Percentiles rank a stretch among this genome's conserved stretches.
These are phyloP conservation scores for Agrotis segetum DNA, from an alignment of 2,888 invertebrate genomes.

Conservation along the genomic window DNA sequence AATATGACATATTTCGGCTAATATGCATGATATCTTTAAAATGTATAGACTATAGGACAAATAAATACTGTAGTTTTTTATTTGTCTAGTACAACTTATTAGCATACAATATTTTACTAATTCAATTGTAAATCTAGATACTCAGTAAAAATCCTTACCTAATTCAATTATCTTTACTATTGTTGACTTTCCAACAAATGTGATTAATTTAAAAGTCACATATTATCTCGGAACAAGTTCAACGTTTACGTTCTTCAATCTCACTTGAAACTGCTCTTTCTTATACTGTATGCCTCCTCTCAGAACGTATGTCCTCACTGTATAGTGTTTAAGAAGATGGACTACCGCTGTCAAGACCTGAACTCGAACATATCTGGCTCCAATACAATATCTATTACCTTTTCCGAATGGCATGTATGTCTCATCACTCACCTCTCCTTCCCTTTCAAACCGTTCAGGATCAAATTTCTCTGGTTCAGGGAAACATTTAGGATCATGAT, in stretches of 20 bases:
- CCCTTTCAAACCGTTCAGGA: constrained; percentile 80
- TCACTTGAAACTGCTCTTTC: constrained; percentile 73
- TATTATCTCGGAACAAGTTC: constrained; percentile 67
- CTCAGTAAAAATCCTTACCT: too few relatives aligned
- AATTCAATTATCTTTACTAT: too few relatives aligned
- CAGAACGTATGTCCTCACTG: constrained; percentile 65
- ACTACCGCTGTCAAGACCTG: constrained; percentile 73
- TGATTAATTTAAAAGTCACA: constrained; percentile 6
- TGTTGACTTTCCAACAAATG: too few relatives aligned
- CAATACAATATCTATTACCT: constrained; percentile 85
- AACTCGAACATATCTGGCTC: constrained; percentile 75
- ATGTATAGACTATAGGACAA: too few relatives aligned
- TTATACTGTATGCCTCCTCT: constrained; percentile 69
- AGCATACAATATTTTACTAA: too few relatives aligned
- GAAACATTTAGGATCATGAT: constrained; percentile 83
- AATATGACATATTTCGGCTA: too few relatives aligned
- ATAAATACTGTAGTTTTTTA: too few relatives aligned
- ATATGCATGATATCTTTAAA: too few relatives aligned
- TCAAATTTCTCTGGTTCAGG: constrained; percentile 84
- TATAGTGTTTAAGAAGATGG: constrained; percentile 71
- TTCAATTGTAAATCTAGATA: too few relatives aligned
- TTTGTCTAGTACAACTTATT: too few relatives aligned
- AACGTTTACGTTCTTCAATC: constrained; percentile 71
- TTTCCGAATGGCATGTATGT: constrained; percentile 85
- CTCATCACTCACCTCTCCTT: constrained; percentile 68